phyloP scores from a whole-genome alignment of 2,113 vertebrate species.

The Zosterops pallidus region DNA sequence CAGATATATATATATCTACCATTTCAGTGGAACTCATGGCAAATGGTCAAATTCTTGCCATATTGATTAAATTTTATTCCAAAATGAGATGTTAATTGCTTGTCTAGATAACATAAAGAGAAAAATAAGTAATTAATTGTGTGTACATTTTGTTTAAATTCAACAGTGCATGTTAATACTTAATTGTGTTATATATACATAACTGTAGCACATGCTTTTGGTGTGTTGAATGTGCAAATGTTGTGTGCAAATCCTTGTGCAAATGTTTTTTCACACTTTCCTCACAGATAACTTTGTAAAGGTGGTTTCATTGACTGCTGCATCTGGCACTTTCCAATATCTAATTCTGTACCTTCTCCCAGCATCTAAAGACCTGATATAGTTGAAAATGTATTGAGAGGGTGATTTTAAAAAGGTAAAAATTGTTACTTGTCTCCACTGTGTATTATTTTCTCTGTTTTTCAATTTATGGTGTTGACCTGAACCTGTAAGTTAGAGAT shows the following conservation, averaged over 20 bases:
- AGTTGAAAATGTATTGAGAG: not conserved
- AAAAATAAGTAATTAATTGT: not conserved
- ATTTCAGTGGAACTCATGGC: not conserved
- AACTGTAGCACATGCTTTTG: not conserved
- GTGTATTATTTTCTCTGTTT: not conserved
- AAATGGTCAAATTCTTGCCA: not conserved
- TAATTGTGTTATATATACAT: not conserved
- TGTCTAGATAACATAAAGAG: not conserved
- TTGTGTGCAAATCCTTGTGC: not conserved
- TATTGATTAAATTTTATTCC: not conserved
- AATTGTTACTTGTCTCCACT: not conserved
- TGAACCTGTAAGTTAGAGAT: not conserved
- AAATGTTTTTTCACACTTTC: not conserved
- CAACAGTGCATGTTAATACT: not conserved
- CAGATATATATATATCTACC: not conserved
- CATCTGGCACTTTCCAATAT: not conserved
- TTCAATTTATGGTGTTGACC: not conserved
- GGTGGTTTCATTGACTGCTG: not conserved
- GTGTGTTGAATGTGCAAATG: not conserved
- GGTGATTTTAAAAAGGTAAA: not conserved
- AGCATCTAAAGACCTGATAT: not conserved
- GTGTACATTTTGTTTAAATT: not conserved
- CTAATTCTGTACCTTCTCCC: not conserved
- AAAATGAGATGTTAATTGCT: not conserved
- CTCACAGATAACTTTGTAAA: not conserved